Percentiles rank a stretch among this genome's conserved stretches.
These are phyloP conservation scores for Aphidius colemani DNA, from an alignment of 2,888 invertebrate genomes.

Conservation along the genomic window DNA sequence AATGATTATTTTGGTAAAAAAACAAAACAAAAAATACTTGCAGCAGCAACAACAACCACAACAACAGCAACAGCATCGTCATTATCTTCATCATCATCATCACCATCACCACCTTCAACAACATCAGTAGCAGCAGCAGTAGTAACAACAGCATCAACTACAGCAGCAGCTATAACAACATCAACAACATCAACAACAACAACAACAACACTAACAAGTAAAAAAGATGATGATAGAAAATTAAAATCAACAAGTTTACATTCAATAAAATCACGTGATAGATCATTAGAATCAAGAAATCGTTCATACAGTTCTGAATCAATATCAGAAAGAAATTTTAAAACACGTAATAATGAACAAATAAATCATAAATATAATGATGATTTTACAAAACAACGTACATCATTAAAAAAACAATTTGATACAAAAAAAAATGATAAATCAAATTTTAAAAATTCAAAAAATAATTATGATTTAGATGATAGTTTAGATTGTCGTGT, in stretches of 20 bases:
- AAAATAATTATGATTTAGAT: slow-evolving; percentile 35
- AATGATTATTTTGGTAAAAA: too few relatives aligned
- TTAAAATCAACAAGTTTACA: slow-evolving; percentile 41
- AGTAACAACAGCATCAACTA: too few relatives aligned
- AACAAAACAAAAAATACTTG: neutral
- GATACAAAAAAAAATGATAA: slow-evolving; percentile 42
- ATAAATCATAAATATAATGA: slow-evolving; percentile 46
- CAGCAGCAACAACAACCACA: neutral
- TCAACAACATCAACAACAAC: slow-evolving; percentile 47
- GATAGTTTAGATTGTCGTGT: slow-evolving; percentile 30
- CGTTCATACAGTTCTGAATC: slow-evolving; percentile 48
- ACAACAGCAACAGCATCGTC: slow-evolving; percentile 23
- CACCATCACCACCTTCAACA: neutral
- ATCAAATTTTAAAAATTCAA: slow-evolving; percentile 31
- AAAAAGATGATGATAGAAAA: slow-evolving; percentile 49
- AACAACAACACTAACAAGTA: slow-evolving; percentile 44
- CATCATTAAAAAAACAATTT: slow-evolving; percentile 20
- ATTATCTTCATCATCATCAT: neutral
- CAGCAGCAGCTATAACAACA: neutral
- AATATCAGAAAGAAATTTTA: slow-evolving; percentile 37
- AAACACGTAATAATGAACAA: slow-evolving; percentile 41
- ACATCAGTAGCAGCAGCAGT: too few relatives aligned
- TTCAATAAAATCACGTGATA: slow-evolving; percentile 44
- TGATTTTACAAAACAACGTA: slow-evolving; percentile 38
- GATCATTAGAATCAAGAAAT: slow-evolving; percentile 43